Percentiles rank a stretch among this genome's conserved stretches.
These are phyloP conservation scores for Euleptes europaea DNA, from an alignment of 2,113 vertebrate genomes.

Conservation along the genomic window DNA sequence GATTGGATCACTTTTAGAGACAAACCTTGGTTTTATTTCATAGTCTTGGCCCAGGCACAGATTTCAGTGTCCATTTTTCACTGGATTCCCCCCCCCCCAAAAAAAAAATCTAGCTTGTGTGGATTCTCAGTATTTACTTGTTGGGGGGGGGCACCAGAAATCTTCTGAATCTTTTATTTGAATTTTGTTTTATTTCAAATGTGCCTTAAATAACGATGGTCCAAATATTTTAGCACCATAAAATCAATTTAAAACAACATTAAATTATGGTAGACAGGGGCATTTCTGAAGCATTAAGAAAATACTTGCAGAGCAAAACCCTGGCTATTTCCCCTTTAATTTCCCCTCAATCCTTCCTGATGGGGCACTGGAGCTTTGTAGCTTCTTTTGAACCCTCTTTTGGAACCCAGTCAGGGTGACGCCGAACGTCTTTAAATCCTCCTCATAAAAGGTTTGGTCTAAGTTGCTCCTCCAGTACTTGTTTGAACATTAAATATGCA, in stretches of 20 bases:
- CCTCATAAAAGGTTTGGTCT: constrained; percentile 78
- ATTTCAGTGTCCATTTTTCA: background rate
- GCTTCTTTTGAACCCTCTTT: constrained; percentile 64
- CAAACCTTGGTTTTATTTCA: background rate
- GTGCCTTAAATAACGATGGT: constrained; percentile 45
- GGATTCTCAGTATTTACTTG: too few species aligned
- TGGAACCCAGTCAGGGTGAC: constrained; percentile 70
- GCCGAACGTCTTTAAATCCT: constrained; percentile 77
- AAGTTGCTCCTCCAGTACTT: constrained; percentile 81
- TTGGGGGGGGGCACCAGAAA: background rate
- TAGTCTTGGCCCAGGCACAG: background rate
- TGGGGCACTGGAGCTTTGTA: constrained; percentile 32
- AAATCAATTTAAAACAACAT: constrained; percentile 10
- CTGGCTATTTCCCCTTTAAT: constrained; percentile 23
- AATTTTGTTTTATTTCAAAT: constrained; percentile 59
- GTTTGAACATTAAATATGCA: constrained; percentile 89
- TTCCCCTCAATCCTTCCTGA: constrained; percentile 37
- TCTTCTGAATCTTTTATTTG: background rate
- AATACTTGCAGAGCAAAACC: background rate
- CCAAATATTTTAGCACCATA: background rate
- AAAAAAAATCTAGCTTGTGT: background rate
- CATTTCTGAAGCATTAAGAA: constrained; percentile 45
- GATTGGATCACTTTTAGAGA: background rate
- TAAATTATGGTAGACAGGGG: constrained; percentile 46
- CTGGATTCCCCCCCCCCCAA: background rate